These are phyloP conservation scores for Tholera decimalis DNA, from an alignment of 2,888 invertebrate species.

Conservation along the genomic window DNA sequence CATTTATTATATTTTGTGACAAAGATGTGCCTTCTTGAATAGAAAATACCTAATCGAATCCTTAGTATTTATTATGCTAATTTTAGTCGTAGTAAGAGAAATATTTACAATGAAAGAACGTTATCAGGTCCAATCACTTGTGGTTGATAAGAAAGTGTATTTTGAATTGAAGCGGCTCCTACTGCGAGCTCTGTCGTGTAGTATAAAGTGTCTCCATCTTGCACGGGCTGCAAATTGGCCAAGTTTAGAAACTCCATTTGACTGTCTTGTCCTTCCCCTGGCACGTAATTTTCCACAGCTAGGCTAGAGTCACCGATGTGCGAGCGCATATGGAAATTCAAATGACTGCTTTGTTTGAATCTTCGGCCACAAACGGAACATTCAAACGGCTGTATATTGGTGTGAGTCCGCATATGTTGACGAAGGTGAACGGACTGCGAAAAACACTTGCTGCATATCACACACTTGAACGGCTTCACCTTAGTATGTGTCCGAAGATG, in stretches of 20 bases:
- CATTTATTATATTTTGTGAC: background rate
- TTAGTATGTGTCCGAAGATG: conserved; percentile 88
- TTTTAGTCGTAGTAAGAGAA: background rate
- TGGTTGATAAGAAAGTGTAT: conserved; percentile 61
- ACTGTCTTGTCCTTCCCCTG: conserved; percentile 69
- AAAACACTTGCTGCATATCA: conserved; percentile 86
- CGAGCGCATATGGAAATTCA: conserved; percentile 88
- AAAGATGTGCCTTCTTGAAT: background rate
- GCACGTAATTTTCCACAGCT: conserved; percentile 75
- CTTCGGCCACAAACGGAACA: conserved; percentile 83
- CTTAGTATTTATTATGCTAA: background rate
- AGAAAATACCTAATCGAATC: conserved; percentile 5
- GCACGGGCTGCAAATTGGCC: conserved; percentile 81
- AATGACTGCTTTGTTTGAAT: conserved; percentile 88
- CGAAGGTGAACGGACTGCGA: conserved; percentile 88
- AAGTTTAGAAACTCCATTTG: conserved; percentile 81
- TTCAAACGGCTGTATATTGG: conserved; percentile 88
- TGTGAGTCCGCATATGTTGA: conserved; percentile 89
- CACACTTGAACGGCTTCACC: conserved; percentile 87
- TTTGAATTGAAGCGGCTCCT: conserved; percentile 63
- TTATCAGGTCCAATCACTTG: conserved; percentile 62
- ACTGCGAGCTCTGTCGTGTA: conserved; percentile 80
- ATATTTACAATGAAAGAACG: conserved; percentile 53
- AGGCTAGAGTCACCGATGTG: conserved; percentile 77
- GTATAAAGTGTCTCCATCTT: conserved; percentile 84